Base-by-base conservation (phyloP, 1,140 invertebrate species). In the Ctenoplectra terminalis region DNA sequence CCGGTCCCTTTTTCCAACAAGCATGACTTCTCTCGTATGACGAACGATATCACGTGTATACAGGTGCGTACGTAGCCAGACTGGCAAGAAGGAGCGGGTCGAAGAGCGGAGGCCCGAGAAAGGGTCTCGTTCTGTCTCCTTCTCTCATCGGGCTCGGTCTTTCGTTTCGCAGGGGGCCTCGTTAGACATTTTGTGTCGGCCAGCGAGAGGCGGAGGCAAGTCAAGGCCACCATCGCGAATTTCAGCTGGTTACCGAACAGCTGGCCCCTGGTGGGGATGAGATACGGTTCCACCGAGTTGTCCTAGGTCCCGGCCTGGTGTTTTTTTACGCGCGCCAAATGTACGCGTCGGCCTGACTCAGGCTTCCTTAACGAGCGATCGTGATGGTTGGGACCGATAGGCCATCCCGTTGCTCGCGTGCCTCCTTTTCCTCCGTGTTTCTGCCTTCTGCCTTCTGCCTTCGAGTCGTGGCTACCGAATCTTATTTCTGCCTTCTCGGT, bases 211-310 rank as follows among this genome's bases (percentile, higher is more conserved):
- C 56, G 20, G 60, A 69, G 52, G 29, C 54, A 17, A 81, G 80
- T 86, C 88, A 89, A 88, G 88, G 88, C 81, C 87, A 46, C 58
- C 76, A n/a, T 81, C 48, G 74, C 80, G 81, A 87, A 87, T 86
- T 87, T 89, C 84, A 86, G 77, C 81, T 83, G 79, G 78, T 84
- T 50, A 76, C 79, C 81, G 50, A 79, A 79, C 81, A 60, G 79
- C 74, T n/a, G 69, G 20, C 6, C 20, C 4, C 11, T 23, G 60
- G 85, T 87, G 82, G 86, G 82, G 85, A 87, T 69, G 43, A 83
- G 81, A 87, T 61, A 86, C 72, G 67, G 74, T 58, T 63, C 50
- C 46, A 61, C 1, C 63, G 81, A 69, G 87, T 89, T 89, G 85
- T 75, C 88, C 88, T 88, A 89, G 88, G 88, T 88, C 82, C 79